Conservation (phyloP, 1,140 invertebrate genomes). For the Aphis craccivora region DNA sequence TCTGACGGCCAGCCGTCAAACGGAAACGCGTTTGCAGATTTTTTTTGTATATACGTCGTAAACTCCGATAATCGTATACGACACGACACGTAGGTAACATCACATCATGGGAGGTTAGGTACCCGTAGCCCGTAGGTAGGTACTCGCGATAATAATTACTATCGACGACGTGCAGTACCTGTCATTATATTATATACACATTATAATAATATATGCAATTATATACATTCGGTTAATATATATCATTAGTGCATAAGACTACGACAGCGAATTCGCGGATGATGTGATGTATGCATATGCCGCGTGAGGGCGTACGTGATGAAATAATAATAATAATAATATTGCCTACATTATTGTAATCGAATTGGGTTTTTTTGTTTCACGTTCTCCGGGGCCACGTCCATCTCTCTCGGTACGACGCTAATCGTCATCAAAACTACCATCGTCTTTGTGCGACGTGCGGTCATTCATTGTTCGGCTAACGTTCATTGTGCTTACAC, state of each 20-base stretch:
- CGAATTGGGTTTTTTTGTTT: constrained; percentile 37
- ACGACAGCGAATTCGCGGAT: background rate
- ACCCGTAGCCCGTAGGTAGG: constrained; percentile 2
- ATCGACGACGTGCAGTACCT: background rate
- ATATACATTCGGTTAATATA: background rate
- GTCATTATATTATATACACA: background rate
- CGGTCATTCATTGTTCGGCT: background rate
- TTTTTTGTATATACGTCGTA: background rate
- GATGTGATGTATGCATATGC: background rate
- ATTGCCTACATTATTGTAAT: constrained; percentile 7
- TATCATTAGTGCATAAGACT: background rate
- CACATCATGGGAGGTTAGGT: constrained; percentile 11
- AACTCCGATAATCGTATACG: background rate
- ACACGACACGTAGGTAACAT: background rate
- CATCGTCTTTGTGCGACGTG: background rate
- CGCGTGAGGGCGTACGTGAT: constrained; percentile 12
- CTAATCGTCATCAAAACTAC: background rate
- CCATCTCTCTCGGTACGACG: constrained; percentile 21
- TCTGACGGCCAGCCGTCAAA: background rate
- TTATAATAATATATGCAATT: background rate
- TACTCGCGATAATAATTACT: background rate
- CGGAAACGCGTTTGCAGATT: background rate
- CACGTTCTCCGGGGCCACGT: constrained; percentile 18
- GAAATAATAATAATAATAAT: background rate
- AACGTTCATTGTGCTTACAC: background rate